phyloP scores from a whole-genome alignment of 1,140 invertebrate species.

The Spodoptera litura region DNA sequence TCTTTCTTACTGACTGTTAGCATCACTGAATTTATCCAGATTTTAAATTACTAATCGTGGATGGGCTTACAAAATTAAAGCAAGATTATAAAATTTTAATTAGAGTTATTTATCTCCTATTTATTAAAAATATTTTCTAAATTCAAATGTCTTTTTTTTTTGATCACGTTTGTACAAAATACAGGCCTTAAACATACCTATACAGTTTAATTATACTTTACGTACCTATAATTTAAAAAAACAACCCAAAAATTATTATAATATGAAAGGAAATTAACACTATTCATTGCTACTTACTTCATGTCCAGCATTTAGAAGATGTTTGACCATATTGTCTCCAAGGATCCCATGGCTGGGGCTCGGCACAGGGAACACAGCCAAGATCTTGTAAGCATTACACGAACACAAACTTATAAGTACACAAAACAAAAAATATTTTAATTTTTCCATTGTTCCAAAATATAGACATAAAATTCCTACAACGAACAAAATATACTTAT shows the following conservation, averaged over 20 bases:
- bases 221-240: background rate
- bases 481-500: background rate
- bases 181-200: too few relatives aligned
- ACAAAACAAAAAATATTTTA: slow-evolving; percentile 7
- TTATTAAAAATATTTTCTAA: too few relatives aligned
- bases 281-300: slow-evolving; percentile 58
- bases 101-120: too few relatives aligned
- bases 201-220: too few relatives aligned
- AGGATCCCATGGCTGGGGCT: slow-evolving; percentile 63
- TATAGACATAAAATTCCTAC: background rate
- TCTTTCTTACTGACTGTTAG: too few relatives aligned
- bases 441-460: slow-evolving; percentile 23
- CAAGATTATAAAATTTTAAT: too few relatives aligned
- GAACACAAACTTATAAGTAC: slow-evolving; percentile 12
- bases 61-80: too few relatives aligned
- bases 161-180: too few relatives aligned
- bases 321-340: slow-evolving; percentile 62
- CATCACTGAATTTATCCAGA: too few relatives aligned
- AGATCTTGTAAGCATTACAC: slow-evolving; percentile 60
- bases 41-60: too few relatives aligned
- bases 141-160: too few relatives aligned
- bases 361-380: slow-evolving; percentile 62
- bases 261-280: background rate
- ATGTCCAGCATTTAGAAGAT: slow-evolving; percentile 65
- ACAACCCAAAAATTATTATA: too few relatives aligned